Conservation (phyloP, 1,140 invertebrate genomes). For the Colletes gigas region DNA sequence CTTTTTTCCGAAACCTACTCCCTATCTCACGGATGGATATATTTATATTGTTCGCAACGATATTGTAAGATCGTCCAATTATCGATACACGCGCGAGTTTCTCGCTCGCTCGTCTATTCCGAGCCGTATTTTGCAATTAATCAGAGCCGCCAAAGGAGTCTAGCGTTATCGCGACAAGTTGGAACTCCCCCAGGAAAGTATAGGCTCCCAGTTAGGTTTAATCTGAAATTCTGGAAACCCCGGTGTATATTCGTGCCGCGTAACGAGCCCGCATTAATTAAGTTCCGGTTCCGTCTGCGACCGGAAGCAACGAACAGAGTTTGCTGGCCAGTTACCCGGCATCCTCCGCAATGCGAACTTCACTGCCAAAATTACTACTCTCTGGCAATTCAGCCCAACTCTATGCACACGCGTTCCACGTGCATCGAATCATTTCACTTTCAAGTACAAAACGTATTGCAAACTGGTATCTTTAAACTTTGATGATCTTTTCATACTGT, state of each 20-base stretch:
- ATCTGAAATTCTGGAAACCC: conserved; percentile 46
- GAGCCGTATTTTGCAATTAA: conserved; percentile 28
- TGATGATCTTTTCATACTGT: too few relatives aligned
- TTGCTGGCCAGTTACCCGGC: conserved; percentile 23
- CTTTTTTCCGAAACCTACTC: too few relatives aligned
- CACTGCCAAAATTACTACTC: conserved; percentile 16
- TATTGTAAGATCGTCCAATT: neutral
- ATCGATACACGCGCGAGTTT: neutral
- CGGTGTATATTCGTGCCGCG: conserved; percentile 36
- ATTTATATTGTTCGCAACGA: neutral
- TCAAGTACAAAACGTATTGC: too few relatives aligned
- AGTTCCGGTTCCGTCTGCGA: conserved; percentile 40
- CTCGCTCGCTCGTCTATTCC: neutral
- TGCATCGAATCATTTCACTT: too few relatives aligned
- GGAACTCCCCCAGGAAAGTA: conserved; percentile 45
- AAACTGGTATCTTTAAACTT: too few relatives aligned
- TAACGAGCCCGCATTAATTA: conserved; percentile 50
- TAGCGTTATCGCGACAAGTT: conserved; percentile 24
- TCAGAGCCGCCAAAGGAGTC: conserved; percentile 18
- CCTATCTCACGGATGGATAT: too few relatives aligned
- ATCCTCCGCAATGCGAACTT: conserved; percentile 18
- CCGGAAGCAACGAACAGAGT: conserved; percentile 30
- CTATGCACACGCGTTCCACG: too few relatives aligned
- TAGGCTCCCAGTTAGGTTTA: conserved; percentile 45
- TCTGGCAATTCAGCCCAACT: neutral